phyloP scores from a whole-genome alignment of 2,113 vertebrate genomes.

The Sander lucioperca region DNA sequence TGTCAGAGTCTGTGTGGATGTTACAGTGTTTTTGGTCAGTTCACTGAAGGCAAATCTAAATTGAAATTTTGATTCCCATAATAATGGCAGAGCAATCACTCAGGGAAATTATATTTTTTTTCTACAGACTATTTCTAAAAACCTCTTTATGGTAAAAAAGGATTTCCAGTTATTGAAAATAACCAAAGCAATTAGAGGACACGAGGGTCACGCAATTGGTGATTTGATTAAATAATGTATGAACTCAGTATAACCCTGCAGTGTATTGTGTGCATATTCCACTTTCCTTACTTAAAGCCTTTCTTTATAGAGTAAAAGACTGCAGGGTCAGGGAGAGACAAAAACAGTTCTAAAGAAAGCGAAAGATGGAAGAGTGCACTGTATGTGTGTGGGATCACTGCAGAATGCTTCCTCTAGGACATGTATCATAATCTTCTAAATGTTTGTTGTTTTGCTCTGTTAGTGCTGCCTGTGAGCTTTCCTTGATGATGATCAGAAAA shows the following conservation, averaged over 20 bases:
- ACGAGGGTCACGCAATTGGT: background rate
- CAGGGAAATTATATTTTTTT: background rate
- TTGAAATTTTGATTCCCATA: background rate
- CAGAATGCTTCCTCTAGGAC: slow-evolving; percentile 40
- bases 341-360: background rate
- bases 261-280: background rate
- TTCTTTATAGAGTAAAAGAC: background rate
- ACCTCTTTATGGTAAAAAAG: slow-evolving; percentile 1
- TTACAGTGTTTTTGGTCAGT: background rate
- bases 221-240: slow-evolving; percentile 7
- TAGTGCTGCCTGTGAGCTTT: slow-evolving; percentile 31
- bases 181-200: slow-evolving; percentile 10
- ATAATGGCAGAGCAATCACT: background rate
- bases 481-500: slow-evolving; percentile 23
- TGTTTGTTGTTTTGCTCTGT: slow-evolving; percentile 45
- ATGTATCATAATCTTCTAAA: slow-evolving; percentile 51
- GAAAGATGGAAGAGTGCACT: background rate
- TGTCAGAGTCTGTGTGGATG: background rate
- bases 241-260: background rate
- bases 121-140: background rate
- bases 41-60: background rate
- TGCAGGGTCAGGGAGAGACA: slow-evolving; percentile 38
- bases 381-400: slow-evolving; percentile 33
- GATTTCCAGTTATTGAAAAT: slow-evolving; percentile 8
- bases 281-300: slow-evolving; percentile 15